phyloP scores from a whole-genome alignment of 2,888 invertebrate genomes.

The Tenthredo distinguenda region DNA sequence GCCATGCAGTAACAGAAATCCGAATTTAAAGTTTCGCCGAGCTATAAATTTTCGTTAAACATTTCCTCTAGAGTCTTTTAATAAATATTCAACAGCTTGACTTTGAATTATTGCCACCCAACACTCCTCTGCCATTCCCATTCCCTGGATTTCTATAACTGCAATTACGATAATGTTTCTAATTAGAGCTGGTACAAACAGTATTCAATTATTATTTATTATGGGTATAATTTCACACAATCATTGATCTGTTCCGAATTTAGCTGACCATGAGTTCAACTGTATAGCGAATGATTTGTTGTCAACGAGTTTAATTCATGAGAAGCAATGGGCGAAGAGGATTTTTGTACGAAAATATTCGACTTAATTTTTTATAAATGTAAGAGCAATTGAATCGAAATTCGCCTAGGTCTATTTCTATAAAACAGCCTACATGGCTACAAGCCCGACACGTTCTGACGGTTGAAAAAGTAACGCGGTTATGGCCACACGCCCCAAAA shows the following conservation, averaged over 20 bases:
- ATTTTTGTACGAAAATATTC: background rate
- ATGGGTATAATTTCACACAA: background rate
- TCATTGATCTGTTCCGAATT: background rate
- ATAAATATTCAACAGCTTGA: conserved; percentile 22
- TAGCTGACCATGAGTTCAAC: background rate
- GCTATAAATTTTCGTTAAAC: conserved; percentile 12
- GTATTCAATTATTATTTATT: background rate
- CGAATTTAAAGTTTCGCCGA: background rate
- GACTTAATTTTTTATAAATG: background rate
- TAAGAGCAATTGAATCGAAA: conserved; percentile 7
- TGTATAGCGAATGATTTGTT: background rate
- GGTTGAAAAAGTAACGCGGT: conserved; percentile 40
- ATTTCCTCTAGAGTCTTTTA: background rate
- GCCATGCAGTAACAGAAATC: background rate
- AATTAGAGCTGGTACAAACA: background rate
- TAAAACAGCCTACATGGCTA: background rate
- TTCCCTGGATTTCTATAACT: background rate
- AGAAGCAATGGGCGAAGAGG: background rate
- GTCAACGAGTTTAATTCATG: background rate
- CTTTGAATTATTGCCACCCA: background rate
- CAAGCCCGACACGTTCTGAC: conserved; percentile 22
- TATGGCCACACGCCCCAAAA: conserved; percentile 36
- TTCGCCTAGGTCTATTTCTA: conserved; percentile 28
- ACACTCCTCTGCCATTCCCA: background rate
- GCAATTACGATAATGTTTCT: background rate